A percentile compares a stretch with the other conserved stretches of the same genome.
These are phyloP conservation scores for Stichodactyla helianthus DNA, from an alignment of 64 coral and sea anemone genomes.

Conservation along the genomic window DNA sequence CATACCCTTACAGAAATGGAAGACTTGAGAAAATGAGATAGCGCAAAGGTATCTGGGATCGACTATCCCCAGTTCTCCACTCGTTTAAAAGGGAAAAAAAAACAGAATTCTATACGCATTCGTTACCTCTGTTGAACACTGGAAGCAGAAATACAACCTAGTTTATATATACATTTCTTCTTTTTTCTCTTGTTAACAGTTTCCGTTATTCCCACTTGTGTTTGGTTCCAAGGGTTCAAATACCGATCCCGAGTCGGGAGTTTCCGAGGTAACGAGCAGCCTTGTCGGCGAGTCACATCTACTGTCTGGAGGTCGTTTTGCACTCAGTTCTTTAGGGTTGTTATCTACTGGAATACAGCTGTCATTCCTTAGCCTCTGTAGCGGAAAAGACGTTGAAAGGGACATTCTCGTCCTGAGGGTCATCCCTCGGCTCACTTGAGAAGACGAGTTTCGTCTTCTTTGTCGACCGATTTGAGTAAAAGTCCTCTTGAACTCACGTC, in stretches of 20 bases:
- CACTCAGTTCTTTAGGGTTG: neutral
- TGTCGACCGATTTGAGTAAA: neutral
- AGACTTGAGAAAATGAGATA: too few relatives aligned
- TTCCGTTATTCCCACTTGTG: neutral
- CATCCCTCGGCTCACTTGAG: neutral
- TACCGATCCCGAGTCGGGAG: neutral
- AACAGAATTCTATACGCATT: too few relatives aligned
- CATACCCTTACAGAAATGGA: too few relatives aligned
- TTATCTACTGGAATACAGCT: neutral
- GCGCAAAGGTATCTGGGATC: too few relatives aligned
- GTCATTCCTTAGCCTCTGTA: conserved; percentile 26
- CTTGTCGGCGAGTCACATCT: neutral
- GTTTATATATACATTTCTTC: too few relatives aligned
- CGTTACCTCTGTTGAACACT: too few relatives aligned
- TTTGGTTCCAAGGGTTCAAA: neutral
- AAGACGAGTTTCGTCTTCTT: neutral
- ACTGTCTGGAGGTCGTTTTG: neutral
- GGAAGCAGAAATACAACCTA: too few relatives aligned
- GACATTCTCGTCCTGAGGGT: conserved; percentile 17
- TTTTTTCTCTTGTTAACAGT: neutral
- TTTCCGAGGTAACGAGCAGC: neutral
- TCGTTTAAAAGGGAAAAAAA: too few relatives aligned
- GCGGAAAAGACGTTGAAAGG: conserved; percentile 3
- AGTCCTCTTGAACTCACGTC: conserved; percentile 44
- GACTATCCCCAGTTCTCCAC: too few relatives aligned